Evolutionary conservation across 2,797 vertebrate species (phyloP).

Genomic region (Anableps anableps): DNA sequence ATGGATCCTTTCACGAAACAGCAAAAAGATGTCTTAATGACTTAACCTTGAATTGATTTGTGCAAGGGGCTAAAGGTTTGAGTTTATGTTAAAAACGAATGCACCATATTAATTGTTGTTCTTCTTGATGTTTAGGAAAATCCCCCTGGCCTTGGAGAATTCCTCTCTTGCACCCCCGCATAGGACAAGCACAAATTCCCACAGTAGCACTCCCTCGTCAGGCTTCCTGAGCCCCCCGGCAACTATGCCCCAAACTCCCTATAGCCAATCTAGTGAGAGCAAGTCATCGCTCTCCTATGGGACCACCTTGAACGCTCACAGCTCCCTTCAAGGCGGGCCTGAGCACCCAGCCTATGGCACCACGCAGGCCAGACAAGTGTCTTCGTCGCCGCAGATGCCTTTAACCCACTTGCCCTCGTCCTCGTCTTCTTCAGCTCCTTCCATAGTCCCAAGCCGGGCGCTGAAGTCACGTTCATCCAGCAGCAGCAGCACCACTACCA

Average conservation of each 20-base stretch:
- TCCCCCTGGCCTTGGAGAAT: conserved; percentile 91
- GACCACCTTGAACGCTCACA: conserved; percentile 93
- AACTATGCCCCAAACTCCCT: conserved; percentile 86
- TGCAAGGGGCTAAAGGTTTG: background rate
- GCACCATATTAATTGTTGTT: background rate
- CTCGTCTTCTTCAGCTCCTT: conserved; percentile 84
- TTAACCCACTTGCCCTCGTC: conserved; percentile 93
- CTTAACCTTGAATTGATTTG: background rate
- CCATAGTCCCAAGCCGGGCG: conserved; percentile 91
- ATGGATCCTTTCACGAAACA: background rate
- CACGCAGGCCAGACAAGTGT: conserved; percentile 95
- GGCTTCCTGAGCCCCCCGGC: conserved; percentile 87
- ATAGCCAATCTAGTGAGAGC: conserved; percentile 85
- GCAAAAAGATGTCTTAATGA: background rate
- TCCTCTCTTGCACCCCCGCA: conserved; percentile 83
- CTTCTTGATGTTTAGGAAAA: conserved; percentile 85
- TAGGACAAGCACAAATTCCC: conserved; percentile 91
- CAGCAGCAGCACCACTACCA: conserved; percentile 81
- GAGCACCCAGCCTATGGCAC: conserved; percentile 92
- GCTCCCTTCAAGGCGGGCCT: conserved; percentile 84
- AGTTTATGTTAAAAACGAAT: conserved; percentile 6
- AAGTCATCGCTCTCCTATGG: conserved; percentile 92
- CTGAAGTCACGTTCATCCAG: conserved; percentile 94
- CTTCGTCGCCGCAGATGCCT: conserved; percentile 96
- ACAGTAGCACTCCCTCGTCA: conserved; percentile 82